Evolutionary conservation across 2,113 vertebrate species (phyloP).

Genomic region (Rhinolophus sinicus): DNA sequence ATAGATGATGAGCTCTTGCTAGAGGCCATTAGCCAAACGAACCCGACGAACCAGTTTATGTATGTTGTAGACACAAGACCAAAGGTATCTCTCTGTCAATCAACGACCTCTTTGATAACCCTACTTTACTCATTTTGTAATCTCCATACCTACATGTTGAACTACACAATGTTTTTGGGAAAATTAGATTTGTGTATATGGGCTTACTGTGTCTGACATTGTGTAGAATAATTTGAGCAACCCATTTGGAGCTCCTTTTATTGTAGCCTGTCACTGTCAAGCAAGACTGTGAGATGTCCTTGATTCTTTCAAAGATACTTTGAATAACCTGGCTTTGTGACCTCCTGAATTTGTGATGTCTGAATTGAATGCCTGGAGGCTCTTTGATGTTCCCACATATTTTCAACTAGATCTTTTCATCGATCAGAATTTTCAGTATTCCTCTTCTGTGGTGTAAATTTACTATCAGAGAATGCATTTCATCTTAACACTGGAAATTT

Average conservation of each 20-base stretch:
- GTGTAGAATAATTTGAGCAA: constrained; percentile 11
- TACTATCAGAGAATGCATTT: background rate
- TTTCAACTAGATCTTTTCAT: background rate
- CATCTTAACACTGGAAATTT: background rate
- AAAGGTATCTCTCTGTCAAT: constrained; percentile 83
- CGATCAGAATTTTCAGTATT: background rate
- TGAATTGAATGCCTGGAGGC: background rate
- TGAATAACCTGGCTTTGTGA: background rate
- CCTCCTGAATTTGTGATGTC: background rate
- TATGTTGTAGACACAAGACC: constrained; percentile 92
- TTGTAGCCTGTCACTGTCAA: background rate
- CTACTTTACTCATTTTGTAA: background rate
- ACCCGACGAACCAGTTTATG: constrained; percentile 88
- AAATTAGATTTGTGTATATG: constrained; percentile 14
- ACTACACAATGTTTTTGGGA: background rate
- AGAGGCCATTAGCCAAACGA: constrained; percentile 88
- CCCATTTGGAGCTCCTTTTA: background rate
- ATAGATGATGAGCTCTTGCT: constrained; percentile 90
- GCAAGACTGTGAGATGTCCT: background rate
- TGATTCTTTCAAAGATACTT: background rate
- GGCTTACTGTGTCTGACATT: background rate
- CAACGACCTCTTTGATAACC: constrained; percentile 36
- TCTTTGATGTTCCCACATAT: background rate
- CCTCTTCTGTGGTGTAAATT: background rate
- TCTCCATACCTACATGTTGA: background rate